These are phyloP conservation scores for Perithous albicinctus DNA, from an alignment of 2,888 invertebrate species.

Conservation along the genomic window DNA sequence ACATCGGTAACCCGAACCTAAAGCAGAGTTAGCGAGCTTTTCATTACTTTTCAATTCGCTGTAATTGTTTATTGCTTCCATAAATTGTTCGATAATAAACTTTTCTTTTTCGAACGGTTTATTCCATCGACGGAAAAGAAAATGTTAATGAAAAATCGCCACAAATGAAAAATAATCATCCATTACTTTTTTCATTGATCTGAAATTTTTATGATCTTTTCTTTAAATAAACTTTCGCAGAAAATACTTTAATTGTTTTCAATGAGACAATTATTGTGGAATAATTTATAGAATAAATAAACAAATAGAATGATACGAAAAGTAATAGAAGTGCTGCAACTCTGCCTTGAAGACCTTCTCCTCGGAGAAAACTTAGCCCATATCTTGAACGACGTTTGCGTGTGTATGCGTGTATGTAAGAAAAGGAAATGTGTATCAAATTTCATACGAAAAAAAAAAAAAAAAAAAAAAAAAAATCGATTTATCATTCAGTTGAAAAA, in stretches of 20 bases:
- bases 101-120: neutral
- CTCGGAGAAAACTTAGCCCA: neutral
- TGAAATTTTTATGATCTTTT: too few relatives aligned
- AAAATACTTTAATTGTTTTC: too few relatives aligned
- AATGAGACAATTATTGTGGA: too few relatives aligned
- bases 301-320: too few relatives aligned
- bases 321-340: neutral
- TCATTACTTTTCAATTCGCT: neutral
- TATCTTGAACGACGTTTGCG: slow-evolving; percentile 31
- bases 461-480: slow-evolving; percentile 31
- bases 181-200: too few relatives aligned
- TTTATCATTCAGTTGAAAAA: slow-evolving; percentile 45
- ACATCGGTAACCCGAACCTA: neutral
- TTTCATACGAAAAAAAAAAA: slow-evolving; percentile 15
- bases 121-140: neutral
- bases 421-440: slow-evolving; percentile 14
- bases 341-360: neutral
- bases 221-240: too few relatives aligned
- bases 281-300: too few relatives aligned
- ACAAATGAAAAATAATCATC: neutral
- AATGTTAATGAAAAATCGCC: neutral
- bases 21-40: neutral
- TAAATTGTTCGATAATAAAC: neutral
- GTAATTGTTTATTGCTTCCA: neutral
- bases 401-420: neutral